These are phyloP conservation scores for Enteromius anoplus DNA, from an alignment of 2,797 vertebrate genomes.

Conservation along the genomic window DNA sequence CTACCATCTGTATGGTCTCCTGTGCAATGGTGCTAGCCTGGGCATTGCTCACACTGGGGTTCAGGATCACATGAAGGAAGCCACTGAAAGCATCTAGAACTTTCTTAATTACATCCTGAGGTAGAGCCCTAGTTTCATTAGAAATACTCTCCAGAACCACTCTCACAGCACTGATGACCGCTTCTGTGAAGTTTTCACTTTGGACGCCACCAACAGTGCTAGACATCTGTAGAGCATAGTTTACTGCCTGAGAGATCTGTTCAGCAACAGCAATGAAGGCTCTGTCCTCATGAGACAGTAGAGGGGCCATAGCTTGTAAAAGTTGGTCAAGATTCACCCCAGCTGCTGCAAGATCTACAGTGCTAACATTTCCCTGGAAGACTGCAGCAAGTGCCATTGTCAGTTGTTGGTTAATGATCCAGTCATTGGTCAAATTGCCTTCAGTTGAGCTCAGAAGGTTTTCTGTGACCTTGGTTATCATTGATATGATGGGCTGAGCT, in stretches of 20 bases:
- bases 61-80: slow-evolving; percentile 65
- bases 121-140: slow-evolving; percentile 15
- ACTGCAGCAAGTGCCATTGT: not conserved
- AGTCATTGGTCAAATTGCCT: slow-evolving; percentile 65
- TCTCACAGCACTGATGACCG: slow-evolving; percentile 63
- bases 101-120: slow-evolving; percentile 62
- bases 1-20: slow-evolving; percentile 13
- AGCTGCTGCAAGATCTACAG: slow-evolving; percentile 6
- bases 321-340: not conserved
- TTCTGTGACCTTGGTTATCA: slow-evolving; percentile 64
- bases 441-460: slow-evolving; percentile 65
- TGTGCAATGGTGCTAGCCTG: too few species aligned
- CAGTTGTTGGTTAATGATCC: slow-evolving; percentile 18
- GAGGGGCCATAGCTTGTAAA: slow-evolving; percentile 7
- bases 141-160: slow-evolving; percentile 53
- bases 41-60: too few species aligned
- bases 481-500: slow-evolving; percentile 62
- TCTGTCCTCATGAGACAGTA: slow-evolving; percentile 18
- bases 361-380: not conserved
- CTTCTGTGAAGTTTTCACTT: slow-evolving; percentile 64
- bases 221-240: slow-evolving; percentile 61
- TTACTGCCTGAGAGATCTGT: slow-evolving; percentile 67
- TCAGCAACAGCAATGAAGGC: slow-evolving; percentile 44
- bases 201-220: slow-evolving; percentile 65
- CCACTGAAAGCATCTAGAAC: slow-evolving; percentile 61